Evolutionary conservation across 2,888 invertebrate genomes (phyloP), one percentile per base, ranked within the genome.

Genomic region (Drosophila gaucha): DNA sequence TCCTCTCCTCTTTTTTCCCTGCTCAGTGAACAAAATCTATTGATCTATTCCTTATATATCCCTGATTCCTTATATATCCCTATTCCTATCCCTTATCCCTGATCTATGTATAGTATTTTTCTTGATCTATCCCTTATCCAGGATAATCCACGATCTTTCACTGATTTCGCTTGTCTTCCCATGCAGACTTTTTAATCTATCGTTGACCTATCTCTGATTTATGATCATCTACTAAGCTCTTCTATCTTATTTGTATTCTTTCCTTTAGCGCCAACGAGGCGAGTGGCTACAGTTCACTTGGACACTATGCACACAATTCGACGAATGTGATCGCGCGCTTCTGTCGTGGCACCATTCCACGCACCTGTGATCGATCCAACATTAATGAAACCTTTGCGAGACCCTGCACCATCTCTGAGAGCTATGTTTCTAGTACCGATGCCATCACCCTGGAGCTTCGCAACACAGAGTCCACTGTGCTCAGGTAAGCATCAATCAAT

Each of bases 291-390:
- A 82, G 41, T 3, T 63, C 72, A 0, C 9, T 80, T 47, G 78
- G 82, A 0, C 94, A 94, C 38, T 94, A 94, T 16, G 93, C 94
- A 0, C 94, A 94, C 58, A 96, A 96, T 43, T 77, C 88, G 83
- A 95, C 96, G 1, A 96, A 95, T 6, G 93, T 97, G 12, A 93
- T 97, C 50, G 97, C 96, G 0, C 93, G 96, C 51, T 97, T 96
- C 91, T 97, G 97, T 90, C 94, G 95, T 54, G 96, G 96, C 86
- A 94, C 96, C 44, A 95, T 96, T 12, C 96, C 97, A 0, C 93
- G 95, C 72, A 96, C 95, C 38, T 97, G 97, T 89, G 97, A 97
- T 90, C 96, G 96, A 80, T 95, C 95, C 0, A 93, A 97, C 73
- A 92, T 97, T 55, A 91, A 92, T 51, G 91, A 92, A 58, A 91